These are phyloP conservation scores for Crepidodera aurea DNA, from an alignment of 2,888 invertebrate species.

Conservation along the genomic window DNA sequence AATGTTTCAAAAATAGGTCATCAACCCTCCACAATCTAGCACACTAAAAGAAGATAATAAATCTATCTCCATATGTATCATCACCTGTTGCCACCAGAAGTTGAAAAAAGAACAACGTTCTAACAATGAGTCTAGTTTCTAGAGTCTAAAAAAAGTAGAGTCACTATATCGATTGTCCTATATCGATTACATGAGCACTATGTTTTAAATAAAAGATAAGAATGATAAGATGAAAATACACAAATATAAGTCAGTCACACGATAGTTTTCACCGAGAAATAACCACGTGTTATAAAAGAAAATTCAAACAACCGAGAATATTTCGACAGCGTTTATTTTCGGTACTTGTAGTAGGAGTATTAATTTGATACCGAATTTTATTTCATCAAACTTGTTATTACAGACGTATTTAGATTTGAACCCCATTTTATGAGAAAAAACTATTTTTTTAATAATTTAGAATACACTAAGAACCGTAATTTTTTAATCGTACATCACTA, in stretches of 20 bases:
- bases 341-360: neutral
- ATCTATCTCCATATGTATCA: constrained; percentile 8
- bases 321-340: neutral
- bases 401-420: neutral
- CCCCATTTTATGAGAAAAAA: neutral
- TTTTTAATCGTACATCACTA: too few relatives aligned
- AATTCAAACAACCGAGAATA: neutral
- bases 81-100: constrained; percentile 43
- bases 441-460: too few relatives aligned
- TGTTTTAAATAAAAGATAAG: constrained; percentile 23
- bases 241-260: neutral
- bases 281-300: neutral
- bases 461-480: too few relatives aligned
- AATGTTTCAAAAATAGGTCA: too few relatives aligned
- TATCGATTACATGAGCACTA: constrained; percentile 47
- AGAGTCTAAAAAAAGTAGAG: constrained; percentile 16
- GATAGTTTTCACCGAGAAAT: neutral
- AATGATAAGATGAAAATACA: constrained; percentile 17
- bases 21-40: too few relatives aligned
- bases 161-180: constrained; percentile 47
- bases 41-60: neutral
- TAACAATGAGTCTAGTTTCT: constrained; percentile 1
- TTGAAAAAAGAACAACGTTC: constrained; percentile 15
- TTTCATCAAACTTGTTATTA: neutral
- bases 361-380: neutral